Conservation (phyloP, 2,113 vertebrate species). For the Rutilus rutilus region DNA sequence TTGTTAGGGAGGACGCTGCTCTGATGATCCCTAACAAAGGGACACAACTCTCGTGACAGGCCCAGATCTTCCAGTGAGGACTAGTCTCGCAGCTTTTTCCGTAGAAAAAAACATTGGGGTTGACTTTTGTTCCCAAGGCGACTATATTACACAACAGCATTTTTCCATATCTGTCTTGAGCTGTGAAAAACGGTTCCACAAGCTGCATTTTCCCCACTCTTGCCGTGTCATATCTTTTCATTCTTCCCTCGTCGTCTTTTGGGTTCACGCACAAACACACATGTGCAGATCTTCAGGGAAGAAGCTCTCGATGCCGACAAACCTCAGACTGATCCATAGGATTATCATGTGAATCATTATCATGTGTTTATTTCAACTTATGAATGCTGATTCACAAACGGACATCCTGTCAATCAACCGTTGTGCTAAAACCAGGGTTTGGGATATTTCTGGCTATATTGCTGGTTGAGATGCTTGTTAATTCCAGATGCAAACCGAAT, state of each 20-base stretch:
- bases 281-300: not conserved
- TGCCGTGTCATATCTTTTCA: constrained; percentile 56
- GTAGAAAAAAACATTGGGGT: constrained; percentile 46
- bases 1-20: constrained; percentile 11
- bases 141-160: constrained; percentile 73
- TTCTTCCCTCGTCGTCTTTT: constrained; percentile 14
- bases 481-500: not conserved
- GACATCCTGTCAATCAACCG: not conserved
- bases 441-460: not conserved
- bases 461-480: not conserved
- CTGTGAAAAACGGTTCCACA: constrained; percentile 56
- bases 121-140: constrained; percentile 67
- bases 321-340: not conserved
- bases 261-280: not conserved
- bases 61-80: constrained; percentile 39
- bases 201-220: constrained; percentile 80
- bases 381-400: not conserved
- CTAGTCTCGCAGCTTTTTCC: constrained; percentile 67
- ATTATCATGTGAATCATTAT: not conserved
- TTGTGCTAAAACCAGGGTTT: not conserved
- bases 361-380: not conserved
- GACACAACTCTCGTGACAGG: constrained; percentile 40
- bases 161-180: constrained; percentile 64
- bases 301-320: not conserved
- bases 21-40: constrained; percentile 40